phyloP scores from a whole-genome alignment of 1,140 invertebrate genomes.

The Panagrolaimus sp. region DNA sequence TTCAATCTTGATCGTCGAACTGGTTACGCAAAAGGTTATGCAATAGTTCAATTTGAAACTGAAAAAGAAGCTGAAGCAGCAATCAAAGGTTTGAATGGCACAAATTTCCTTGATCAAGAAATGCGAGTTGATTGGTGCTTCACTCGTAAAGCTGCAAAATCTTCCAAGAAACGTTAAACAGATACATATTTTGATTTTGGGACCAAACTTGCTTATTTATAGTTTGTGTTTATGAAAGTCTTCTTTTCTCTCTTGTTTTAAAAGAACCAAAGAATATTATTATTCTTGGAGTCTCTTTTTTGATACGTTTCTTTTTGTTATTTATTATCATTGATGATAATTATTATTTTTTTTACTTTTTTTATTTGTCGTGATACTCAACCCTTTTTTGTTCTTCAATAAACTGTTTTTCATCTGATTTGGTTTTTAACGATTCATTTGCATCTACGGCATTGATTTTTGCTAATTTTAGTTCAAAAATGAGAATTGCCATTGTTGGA shows the following conservation, averaged over 20 bases:
- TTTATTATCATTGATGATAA: too few species aligned
- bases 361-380: too few species aligned
- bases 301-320: too few species aligned
- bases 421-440: too few species aligned
- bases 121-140: conserved; percentile 95
- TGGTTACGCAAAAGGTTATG: conserved; percentile 94
- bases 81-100: conserved; percentile 79
- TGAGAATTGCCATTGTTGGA: conserved; percentile 35
- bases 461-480: too few species aligned
- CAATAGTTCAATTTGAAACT: conserved; percentile 89
- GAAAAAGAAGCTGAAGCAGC: conserved; percentile 89
- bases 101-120: conserved; percentile 81
- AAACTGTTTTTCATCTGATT: too few species aligned
- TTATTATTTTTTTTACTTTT: too few species aligned
- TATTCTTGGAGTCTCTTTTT: too few species aligned
- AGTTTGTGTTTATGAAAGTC: not conserved
- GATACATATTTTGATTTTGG: conserved; percentile 1
- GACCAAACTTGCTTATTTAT: not conserved
- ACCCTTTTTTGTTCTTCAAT: too few species aligned
- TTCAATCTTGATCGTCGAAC: conserved; percentile 90
- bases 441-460: too few species aligned
- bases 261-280: too few species aligned
- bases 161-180: not conserved
- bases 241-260: not conserved
- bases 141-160: conserved; percentile 67